phyloP scores from a whole-genome alignment of 1,140 invertebrate genomes.

The Neodiprion pinetum region DNA sequence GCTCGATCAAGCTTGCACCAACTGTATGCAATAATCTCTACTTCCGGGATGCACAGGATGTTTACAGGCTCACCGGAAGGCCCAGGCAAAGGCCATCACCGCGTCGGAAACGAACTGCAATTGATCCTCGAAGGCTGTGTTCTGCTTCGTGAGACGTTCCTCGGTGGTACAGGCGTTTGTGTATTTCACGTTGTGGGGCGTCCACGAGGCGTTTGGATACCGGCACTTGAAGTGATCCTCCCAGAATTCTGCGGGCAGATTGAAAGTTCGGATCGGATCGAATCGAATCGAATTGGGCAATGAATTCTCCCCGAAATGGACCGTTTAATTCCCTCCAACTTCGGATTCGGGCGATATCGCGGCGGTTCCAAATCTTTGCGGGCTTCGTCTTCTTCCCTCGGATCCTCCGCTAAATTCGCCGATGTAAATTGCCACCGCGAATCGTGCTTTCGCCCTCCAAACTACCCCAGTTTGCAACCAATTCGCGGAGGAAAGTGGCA shows the following conservation, averaged over 20 bases:
- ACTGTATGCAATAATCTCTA: no score
- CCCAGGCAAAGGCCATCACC: conserved; percentile 89
- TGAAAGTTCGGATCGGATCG: background rate
- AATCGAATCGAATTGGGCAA: background rate
- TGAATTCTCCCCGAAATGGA: background rate
- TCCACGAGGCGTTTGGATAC: conserved; percentile 77
- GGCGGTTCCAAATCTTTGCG: no score
- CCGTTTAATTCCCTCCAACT: background rate
- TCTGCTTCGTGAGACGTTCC: conserved; percentile 74
- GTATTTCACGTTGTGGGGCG: conserved; percentile 83
- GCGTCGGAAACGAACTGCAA: conserved; percentile 93
- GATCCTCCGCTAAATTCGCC: no score
- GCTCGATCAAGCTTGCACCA: no score
- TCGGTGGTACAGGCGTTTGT: conserved; percentile 71
- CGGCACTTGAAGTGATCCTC: conserved; percentile 88
- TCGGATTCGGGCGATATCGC: no score
- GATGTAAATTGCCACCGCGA: no score
- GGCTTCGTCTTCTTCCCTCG: no score
- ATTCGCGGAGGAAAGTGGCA: no score
- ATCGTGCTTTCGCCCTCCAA: no score
- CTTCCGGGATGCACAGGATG: background rate
- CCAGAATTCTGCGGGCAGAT: conserved; percentile 83
- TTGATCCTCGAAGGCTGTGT: conserved; percentile 87
- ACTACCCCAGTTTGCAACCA: no score
- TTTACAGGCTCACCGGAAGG: conserved; percentile 72